Percentiles rank a stretch among this genome's conserved stretches.
Conservation (phyloP, 2,888 invertebrate species). For the Acleris holmiana region DNA sequence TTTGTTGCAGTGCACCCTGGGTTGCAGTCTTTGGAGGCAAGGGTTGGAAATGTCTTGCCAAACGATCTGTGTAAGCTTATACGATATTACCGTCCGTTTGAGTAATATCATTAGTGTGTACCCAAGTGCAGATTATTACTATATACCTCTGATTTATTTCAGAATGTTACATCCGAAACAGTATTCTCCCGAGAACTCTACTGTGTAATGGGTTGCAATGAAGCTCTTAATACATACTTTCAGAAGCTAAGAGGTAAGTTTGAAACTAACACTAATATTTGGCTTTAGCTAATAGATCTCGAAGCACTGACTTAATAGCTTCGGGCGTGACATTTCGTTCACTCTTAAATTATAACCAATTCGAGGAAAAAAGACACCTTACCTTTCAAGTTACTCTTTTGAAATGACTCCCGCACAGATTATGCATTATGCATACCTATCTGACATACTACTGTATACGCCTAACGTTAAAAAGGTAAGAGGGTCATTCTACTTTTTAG, state of each 20-base stretch:
- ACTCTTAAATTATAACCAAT: too few relatives aligned
- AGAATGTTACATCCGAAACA: constrained; percentile 89
- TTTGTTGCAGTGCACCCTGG: constrained; percentile 89
- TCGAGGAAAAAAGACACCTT: too few relatives aligned
- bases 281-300: too few relatives aligned
- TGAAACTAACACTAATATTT: neutral
- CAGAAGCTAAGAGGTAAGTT: constrained; percentile 87
- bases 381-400: too few relatives aligned
- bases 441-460: too few relatives aligned
- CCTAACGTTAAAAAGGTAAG: too few relatives aligned
- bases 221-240: constrained; percentile 90
- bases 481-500: too few relatives aligned
- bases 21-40: constrained; percentile 91
- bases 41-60: constrained; percentile 91
- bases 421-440: too few relatives aligned
- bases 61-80: constrained; percentile 92
- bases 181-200: constrained; percentile 88
- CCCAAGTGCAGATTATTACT: neutral
- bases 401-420: too few relatives aligned
- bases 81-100: neutral
- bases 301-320: too few relatives aligned
- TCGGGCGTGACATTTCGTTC: too few relatives aligned
- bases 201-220: constrained; percentile 93
- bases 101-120: neutral
- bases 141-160: constrained; percentile 49